Evolutionary conservation across 2,888 invertebrate genomes (phyloP), one percentile per base, ranked within the genome.

Genomic region (Thyatira batis): DNA sequence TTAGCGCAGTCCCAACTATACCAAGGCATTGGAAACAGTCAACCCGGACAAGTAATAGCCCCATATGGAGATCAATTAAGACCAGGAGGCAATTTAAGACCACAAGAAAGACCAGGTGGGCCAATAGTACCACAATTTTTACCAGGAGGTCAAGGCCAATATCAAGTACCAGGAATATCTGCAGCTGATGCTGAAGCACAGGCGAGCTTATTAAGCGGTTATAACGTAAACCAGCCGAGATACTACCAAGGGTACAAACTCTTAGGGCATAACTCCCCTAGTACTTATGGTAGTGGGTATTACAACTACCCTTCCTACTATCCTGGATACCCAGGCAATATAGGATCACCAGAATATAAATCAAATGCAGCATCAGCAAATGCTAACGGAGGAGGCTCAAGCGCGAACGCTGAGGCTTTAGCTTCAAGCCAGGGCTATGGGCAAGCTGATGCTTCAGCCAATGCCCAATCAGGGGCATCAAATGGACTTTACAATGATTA

Each of bases 131-230:
- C 33, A 33, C 33, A 33, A 33, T 13, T 33, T 6, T 13, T 11
- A 33, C 25, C 53, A 49, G 51, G 48, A 13, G 28, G 43, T 25
- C 60, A 53, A 45, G 50, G 44, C 11, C 43, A 28, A 17, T 28
- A 23, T 51, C 33, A 51, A 45, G 21, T 45, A 45, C 17, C 30
- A 33, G 30, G 49, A 20, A 21, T 53, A 33, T 20, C 55, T 20
- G 43, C 52, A 28, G 46, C 28, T 17, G 13, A 27, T 20, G 53
- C 52, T 43, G 44, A 53, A 23, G 44, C 13, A 5, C 10, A 45
- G 20, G n/a, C 23, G 3, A 50, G 23, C 43, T 20, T 23, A 11
- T 17, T 33, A 45, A 11, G 23, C 20, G 53, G 45, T 45, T 39
- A 50, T 11, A 33, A 28, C 28, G 6, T n/a, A 20, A 4, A 49